A percentile compares a stretch with the other conserved stretches of the same genome.
phyloP scores from a whole-genome alignment of 2,888 invertebrate species.

The Rotaria sp. region DNA sequence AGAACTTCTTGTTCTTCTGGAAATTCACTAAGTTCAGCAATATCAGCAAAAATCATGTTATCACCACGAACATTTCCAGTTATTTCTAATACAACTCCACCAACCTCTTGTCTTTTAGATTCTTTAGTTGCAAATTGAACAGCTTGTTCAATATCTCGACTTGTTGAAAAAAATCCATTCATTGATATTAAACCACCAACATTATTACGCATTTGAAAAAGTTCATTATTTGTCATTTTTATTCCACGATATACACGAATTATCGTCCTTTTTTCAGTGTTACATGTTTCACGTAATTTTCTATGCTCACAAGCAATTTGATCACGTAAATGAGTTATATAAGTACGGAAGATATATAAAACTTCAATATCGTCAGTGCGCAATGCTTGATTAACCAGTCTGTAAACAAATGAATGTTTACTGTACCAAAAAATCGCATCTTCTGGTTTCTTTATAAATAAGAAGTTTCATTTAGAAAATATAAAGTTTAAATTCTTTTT shows the following conservation, averaged over 20 bases:
- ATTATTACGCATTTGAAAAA: background rate
- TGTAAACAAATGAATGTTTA: slow-evolving; percentile 7
- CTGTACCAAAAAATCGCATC: background rate
- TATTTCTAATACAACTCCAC: background rate
- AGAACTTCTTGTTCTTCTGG: slow-evolving; percentile 15
- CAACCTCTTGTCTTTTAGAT: background rate
- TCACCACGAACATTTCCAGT: background rate
- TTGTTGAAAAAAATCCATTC: slow-evolving; percentile 14
- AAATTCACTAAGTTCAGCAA: background rate
- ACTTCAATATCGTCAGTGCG: slow-evolving; percentile 5
- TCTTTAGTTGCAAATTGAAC: background rate
- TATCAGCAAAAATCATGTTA: slow-evolving; percentile 3
- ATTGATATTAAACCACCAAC: background rate
- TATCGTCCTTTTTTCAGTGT: background rate
- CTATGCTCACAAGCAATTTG: background rate
- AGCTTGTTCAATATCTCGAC: background rate
- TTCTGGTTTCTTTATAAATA: background rate
- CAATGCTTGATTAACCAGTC: background rate
- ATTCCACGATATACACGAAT: slow-evolving; percentile 26
- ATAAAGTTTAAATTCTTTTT: background rate
- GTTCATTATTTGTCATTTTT: background rate
- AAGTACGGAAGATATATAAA: slow-evolving; percentile 1
- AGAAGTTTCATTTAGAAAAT: background rate
- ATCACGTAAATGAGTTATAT: background rate
- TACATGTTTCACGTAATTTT: background rate